Base-by-base conservation (phyloP, 1,140 invertebrate genomes). In the Hydropsyche tenuis region DNA sequence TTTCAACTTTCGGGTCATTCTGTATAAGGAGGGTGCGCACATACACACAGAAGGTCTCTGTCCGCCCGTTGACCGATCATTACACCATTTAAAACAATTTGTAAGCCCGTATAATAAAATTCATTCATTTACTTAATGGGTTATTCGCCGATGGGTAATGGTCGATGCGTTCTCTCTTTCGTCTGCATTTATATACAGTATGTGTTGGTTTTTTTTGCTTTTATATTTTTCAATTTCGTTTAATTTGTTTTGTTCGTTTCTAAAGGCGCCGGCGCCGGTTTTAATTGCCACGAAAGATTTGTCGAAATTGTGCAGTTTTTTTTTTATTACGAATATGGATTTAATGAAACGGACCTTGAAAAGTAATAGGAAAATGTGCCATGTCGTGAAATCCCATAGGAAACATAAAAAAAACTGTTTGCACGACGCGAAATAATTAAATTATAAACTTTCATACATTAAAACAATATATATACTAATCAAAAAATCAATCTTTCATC, bases 61-160 rank as follows among this genome's bases (percentile, higher is more conserved):
- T 37, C 30, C 30, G 30, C 30, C 30, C 30, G 68, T 56, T 70
- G 68, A 43, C 68, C 51, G 68, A 70, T 53, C 72, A 60, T 60
- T 73, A 72, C 72, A 48, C 75, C 62, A 73, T 73, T 73, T 73
- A 73, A 73, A 76, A 71, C 72, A 76, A 76, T 71, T 73, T 73
- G 75, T 65, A 45, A 48, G 68, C 75, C 75, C 75, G 72, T 76
- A 76, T 76, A 70, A 73, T 72, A 73, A 76, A 72, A 73, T 56
- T 62, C 68, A 76, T 76, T 73, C 72, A 76, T 76, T 76, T 56
- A 73, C 73, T 76, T 73, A 68, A 75, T 75, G 65, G 64, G 74
- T 72, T 69, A 73, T 75, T 75, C 65, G 73, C 63, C 63, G 56
- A 22, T 18, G 22, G 18, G 56, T 60, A 60, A 60, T 73, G 63